Evolutionary conservation across 2,888 invertebrate genomes (phyloP), one percentile per base, ranked within the genome.

Genomic region (Lycocerus yunnanus): DNA sequence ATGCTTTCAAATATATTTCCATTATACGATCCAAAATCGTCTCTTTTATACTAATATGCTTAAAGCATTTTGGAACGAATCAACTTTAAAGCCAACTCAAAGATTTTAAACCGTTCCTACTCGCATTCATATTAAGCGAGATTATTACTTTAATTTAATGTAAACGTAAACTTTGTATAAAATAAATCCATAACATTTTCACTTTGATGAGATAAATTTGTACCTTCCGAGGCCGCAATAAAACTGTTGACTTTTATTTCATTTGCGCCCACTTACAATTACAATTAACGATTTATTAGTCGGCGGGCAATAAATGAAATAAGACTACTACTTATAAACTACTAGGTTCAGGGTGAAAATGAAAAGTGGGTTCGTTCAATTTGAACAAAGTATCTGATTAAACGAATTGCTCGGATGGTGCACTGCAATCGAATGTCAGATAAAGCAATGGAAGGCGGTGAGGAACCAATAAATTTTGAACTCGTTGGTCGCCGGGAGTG

Each of bases 401-500:
- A 77, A 75, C 73, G 72, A 77, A 79, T 79, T 77, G 75, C 72
- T 18, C n/a, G 16, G 60, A 72, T 13, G 61, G n/a, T 15, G 58
- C 66, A 20, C 65, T 65, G 63, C 63, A 73, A 75, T 78, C 71
- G 73, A 76, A 59, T 71, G 75, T 72, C 76, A 69, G 78, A 78
- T 80, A 79, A 80, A 77, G 75, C 72, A 74, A 76, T 77, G 77
- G 71, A 70, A 74, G 75, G 70, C 76, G 71, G 77, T 71, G 75
- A 75, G 74, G 59, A 72, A 70, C 65, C 75, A 73, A 81, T 80
- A 80, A 81, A 81, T 81, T 79, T 76, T 74, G 65, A 77, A 74
- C 72, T 79, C 72, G 69, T 74, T 76, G 73, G 77, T 74, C 77
- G 78, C 72, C 73, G 67, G 69, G 78, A 78, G 78, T 73, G 77